phyloP scores from a whole-genome alignment of 1,140 invertebrate genomes.

The Daktulosphaira vitifoliae region DNA sequence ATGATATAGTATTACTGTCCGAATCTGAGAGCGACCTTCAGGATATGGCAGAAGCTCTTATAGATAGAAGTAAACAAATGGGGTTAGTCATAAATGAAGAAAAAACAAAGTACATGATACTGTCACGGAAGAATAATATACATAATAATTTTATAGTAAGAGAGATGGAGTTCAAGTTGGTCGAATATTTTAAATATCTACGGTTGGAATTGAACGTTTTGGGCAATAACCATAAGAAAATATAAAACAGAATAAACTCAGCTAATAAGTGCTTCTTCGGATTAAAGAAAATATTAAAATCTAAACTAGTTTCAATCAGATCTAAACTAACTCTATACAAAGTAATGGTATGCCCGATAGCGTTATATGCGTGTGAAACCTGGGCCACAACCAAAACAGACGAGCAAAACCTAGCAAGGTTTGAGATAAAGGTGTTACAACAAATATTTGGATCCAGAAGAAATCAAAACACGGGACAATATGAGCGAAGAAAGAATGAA shows the following conservation, averaged over 20 bases:
- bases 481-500: slow-evolving; percentile 1
- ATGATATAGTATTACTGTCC: too few species aligned
- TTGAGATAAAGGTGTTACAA: neutral
- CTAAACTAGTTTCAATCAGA: too few species aligned
- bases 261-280: neutral
- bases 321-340: too few species aligned
- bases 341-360: too few species aligned
- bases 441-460: neutral
- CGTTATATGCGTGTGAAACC: too few species aligned
- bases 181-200: neutral
- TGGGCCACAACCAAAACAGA: too few species aligned
- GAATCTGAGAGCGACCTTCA: too few species aligned
- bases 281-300: neutral
- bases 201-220: neutral
- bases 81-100: too few species aligned
- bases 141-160: neutral
- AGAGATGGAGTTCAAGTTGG: neutral
- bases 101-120: too few species aligned
- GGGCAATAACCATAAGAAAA: neutral
- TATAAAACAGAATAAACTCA: neutral
- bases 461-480: slow-evolving; percentile 1
- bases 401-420: neutral
- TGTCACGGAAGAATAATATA: too few species aligned
- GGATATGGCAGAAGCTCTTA: too few species aligned
- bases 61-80: too few species aligned